Evolutionary conservation across 2,888 invertebrate genomes (phyloP), one percentile per base, ranked within the genome.

Genomic region (Caenorhabditis sinica): DNA sequence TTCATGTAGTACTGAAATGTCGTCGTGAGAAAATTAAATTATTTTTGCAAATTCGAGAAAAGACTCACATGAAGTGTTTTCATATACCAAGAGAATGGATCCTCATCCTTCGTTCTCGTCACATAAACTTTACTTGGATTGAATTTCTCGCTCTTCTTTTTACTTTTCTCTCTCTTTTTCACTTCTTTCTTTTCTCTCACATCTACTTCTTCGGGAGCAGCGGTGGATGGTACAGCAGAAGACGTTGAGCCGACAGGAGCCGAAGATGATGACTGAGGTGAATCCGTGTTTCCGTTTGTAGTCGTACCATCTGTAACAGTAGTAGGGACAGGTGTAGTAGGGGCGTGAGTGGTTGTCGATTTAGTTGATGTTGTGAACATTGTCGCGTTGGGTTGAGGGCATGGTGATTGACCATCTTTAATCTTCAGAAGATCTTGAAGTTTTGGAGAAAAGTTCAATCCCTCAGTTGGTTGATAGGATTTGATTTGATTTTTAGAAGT

Each of bases 381-480:
- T 6, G 86, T 84, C 1, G 51, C 36, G 58, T 86, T 87, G 2
- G 87, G 87, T n/a, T 66, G 58, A 8, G 87, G 87, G 66, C 87
- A 87, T n/a, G 73, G 73, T 15, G 60, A 53, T 49, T 84, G 80
- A 30, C 43, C 85, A 66, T 85, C 85, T n/a, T 60, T 60, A 13
- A 77, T 71, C 13, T 30, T 33, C 15, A 85, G 61, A 25, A 85
- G 63, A n/a, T 83, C 68, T 60, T 77, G 83, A 23, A 83, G 68
- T 8, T 20, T 36, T 17, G 71, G 51, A 23, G 79, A 72, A 9
- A 56, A 58, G 28, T 23, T 53, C 6, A 68, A 5, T 5, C 28
- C 43, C 3, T 71, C 71, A 15, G 6, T 28, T 2, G 40, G 15
- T 8, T 53, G 45, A 15, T 53, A 56, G 0, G 28, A 53, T 23